These are phyloP conservation scores for Agrilus planipennis DNA, from an alignment of 1,140 invertebrate genomes.

Conservation along the genomic window DNA sequence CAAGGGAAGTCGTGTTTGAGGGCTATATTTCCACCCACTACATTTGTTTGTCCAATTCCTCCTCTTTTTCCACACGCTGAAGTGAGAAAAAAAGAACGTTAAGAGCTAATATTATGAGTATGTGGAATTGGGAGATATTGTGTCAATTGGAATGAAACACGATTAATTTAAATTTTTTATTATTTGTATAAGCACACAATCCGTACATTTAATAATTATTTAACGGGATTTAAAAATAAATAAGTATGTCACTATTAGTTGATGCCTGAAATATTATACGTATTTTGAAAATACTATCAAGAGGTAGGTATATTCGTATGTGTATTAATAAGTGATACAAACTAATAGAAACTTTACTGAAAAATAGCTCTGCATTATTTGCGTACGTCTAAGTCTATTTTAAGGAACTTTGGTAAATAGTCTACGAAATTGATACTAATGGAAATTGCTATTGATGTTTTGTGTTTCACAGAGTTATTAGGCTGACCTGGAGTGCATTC, in stretches of 20 bases:
- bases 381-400: background rate
- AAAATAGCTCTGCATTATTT: background rate
- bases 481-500: conserved; percentile 11
- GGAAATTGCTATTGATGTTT: background rate
- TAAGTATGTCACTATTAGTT: too few relatives aligned
- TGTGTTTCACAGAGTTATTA: background rate
- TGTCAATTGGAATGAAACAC: background rate
- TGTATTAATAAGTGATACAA: background rate
- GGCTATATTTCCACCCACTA: conserved; percentile 22
- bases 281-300: too few relatives aligned
- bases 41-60: background rate
- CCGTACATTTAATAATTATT: background rate
- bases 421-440: background rate
- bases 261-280: too few relatives aligned
- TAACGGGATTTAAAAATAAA: too few relatives aligned
- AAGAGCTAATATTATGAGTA: background rate
- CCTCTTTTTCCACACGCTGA: conserved; percentile 2
- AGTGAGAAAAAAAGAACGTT: background rate
- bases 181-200: background rate
- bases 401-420: background rate
- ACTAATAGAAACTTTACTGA: background rate
- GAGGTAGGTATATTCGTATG: background rate
- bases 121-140: background rate
- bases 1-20: conserved; percentile 37
- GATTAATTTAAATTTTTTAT: background rate